Base-by-base conservation (phyloP, 2,797 vertebrate species). In the Megaceryle alcyon region DNA sequence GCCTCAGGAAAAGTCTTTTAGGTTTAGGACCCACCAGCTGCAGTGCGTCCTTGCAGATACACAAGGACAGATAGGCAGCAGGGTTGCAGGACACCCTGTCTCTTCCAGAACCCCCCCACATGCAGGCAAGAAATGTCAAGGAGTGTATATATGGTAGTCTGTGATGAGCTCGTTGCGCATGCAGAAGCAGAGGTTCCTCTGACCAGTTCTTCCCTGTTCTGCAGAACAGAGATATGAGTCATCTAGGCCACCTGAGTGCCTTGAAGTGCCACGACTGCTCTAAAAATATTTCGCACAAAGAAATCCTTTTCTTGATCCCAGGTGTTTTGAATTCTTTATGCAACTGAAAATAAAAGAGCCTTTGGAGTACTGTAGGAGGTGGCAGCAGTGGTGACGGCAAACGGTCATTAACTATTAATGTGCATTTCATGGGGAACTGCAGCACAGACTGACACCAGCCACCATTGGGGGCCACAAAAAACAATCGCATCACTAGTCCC, bases 141-240 rank as follows among this genome's bases (percentile, higher is more conserved):
- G 9, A 26, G 48, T 1, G 0, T 23, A 1, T 6, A 12, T 1
- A 0, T 6, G 18, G 14, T 17, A 41, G 41, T 0, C 1, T 33
- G 56, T 59, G n/a, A 37, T 6, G 33, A 82, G 25, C 53, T 49
- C 8, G 7, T 14, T 6, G 35, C 1, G 0, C 15, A 3, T 0
- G 0, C 33, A 33, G 63, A n/a, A 77, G 49, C 33, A 0, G 4
- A 51, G 66, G 46, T 23, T 77, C 25, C 53, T 46, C 25, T 6
- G 56, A 19, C 9, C 48, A 7, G 60, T n/a, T 79, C 21, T 91
- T 69, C 23, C 19, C 28, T 4, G 0, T 39, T n/a, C 14, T 0
- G 4, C 35, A 28, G 41, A 33, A 4, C 49, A 19, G 33, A 26
- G 19, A 8, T 0, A 0, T 68, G 81, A 81, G 49, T 75, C 77